Conservation (phyloP, 2,888 invertebrate species). For the Erebia ligea region DNA sequence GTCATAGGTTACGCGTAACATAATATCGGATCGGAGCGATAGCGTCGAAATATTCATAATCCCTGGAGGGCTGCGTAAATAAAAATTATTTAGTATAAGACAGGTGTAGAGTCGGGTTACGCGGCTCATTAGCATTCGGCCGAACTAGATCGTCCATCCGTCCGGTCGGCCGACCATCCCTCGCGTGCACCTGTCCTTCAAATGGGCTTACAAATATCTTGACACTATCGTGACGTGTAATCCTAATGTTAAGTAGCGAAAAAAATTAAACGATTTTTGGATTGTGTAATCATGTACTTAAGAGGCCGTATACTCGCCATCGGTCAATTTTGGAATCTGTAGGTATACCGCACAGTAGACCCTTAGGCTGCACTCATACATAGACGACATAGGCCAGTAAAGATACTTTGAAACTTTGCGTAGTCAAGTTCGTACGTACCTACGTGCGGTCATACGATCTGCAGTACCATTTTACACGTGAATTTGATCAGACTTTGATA, state of each 20-base stretch:
- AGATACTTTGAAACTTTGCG: too few relatives aligned
- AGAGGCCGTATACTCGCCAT: too few relatives aligned
- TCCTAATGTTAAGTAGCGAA: constrained; percentile 62
- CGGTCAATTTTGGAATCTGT: too few relatives aligned
- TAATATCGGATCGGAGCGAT: constrained; percentile 65
- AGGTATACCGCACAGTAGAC: too few relatives aligned
- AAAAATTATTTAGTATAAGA: constrained; percentile 76
- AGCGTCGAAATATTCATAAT: constrained; percentile 75
- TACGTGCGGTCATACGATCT: too few relatives aligned
- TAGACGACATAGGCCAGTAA: too few relatives aligned
- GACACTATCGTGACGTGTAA: constrained; percentile 69
- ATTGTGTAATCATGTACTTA: constrained; percentile 17
- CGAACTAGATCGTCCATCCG: constrained; percentile 66
- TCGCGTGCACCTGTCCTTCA: constrained; percentile 73
- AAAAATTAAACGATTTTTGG: constrained; percentile 38
- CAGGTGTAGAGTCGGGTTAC: constrained; percentile 80
- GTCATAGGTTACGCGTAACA: constrained; percentile 70
- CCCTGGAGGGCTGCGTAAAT: constrained; percentile 75
- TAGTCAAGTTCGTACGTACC: too few relatives aligned
- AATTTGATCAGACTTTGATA: too few relatives aligned
- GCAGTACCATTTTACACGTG: too few relatives aligned
- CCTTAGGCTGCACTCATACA: too few relatives aligned
- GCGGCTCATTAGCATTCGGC: constrained; percentile 71
- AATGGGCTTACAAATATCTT: constrained; percentile 56
- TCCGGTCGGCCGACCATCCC: constrained; percentile 48